These are phyloP conservation scores for Ophthalmolycus amberensis DNA, from an alignment of 2,113 vertebrate species.

Conservation along the genomic window DNA sequence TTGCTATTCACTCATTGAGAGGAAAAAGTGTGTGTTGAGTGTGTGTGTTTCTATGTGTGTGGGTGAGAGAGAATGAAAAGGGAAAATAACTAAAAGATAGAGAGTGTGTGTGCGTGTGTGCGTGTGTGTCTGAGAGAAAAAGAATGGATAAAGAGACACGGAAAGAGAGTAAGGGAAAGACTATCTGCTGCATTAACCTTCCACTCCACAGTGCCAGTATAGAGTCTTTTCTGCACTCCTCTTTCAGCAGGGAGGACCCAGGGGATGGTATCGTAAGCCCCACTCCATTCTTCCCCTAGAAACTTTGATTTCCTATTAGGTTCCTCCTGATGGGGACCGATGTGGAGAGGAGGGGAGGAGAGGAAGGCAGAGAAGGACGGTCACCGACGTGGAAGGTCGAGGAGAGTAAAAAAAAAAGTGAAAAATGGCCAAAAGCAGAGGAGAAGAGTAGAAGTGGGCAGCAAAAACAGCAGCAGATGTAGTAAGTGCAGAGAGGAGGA, in stretches of 20 bases:
- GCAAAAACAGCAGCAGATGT: slow-evolving; percentile 31
- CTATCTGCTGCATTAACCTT: slow-evolving; percentile 98
- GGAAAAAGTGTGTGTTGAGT: slow-evolving; percentile 19
- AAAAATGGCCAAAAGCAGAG: slow-evolving; percentile 42
- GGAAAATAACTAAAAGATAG: slow-evolving; percentile 38
- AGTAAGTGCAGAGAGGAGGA: slow-evolving; percentile 22
- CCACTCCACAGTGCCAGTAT: slow-evolving; percentile 86
- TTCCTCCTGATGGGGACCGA: slow-evolving; percentile 95
- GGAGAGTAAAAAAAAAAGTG: slow-evolving; percentile 35
- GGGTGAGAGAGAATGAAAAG: slow-evolving; percentile 27
- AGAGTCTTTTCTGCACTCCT: slow-evolving; percentile 93
- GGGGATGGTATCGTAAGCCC: slow-evolving; percentile 98
- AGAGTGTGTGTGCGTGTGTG: slow-evolving; percentile 9
- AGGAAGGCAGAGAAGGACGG: slow-evolving; percentile 53
- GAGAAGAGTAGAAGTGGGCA: slow-evolving; percentile 12
- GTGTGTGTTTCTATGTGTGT: slow-evolving; percentile 30
- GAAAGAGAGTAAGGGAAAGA: slow-evolving; percentile 87
- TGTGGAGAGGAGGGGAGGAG: slow-evolving; percentile 53
- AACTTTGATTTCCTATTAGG: slow-evolving; percentile 99
- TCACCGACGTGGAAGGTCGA: slow-evolving; percentile 31
- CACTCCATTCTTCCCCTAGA: slow-evolving; percentile 90
- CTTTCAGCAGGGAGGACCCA: slow-evolving; percentile 96
- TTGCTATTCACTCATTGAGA: slow-evolving; percentile 9
- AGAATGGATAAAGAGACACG: slow-evolving; percentile 69
- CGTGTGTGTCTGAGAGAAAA: slow-evolving; percentile 47